Conservation (phyloP, 2,113 vertebrate genomes). For the Oryctolagus cuniculus region DNA sequence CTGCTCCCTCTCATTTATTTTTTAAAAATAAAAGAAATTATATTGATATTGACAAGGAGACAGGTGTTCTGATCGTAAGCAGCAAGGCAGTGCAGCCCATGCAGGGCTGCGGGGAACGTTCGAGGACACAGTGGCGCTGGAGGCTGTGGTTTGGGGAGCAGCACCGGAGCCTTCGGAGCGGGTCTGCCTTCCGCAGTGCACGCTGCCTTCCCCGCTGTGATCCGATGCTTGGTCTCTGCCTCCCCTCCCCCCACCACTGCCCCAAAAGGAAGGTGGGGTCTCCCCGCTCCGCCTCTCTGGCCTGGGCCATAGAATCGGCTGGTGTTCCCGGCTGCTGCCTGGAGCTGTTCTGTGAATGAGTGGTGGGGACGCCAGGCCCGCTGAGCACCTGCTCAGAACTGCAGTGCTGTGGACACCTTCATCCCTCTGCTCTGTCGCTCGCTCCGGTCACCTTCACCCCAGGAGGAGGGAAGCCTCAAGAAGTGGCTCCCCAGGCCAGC, state of each 20-base stretch:
- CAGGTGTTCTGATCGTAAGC: not conserved
- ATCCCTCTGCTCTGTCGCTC: not conserved
- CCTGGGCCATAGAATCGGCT: not conserved
- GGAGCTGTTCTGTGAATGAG: not conserved
- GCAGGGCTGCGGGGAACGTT: not conserved
- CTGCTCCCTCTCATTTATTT: not conserved
- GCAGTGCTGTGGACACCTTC: fast-evolving
- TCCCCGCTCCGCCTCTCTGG: not conserved
- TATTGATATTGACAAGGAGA: not conserved
- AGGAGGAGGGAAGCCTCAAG: not conserved
- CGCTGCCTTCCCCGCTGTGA: not conserved
- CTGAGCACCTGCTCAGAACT: not conserved
- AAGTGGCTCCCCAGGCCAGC: not conserved
- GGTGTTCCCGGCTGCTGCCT: not conserved
- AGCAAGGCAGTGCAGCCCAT: not conserved
- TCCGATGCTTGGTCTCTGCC: not conserved
- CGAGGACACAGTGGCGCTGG: not conserved
- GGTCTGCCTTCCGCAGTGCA: not conserved
- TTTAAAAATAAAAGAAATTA: conserved; percentile 26
- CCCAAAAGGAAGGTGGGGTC: not conserved
- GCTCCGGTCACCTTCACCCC: not conserved
- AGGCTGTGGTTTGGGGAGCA: not conserved
- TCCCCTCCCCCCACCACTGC: no score
- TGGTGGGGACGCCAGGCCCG: not conserved
- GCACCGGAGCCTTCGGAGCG: not conserved